These are phyloP conservation scores for Tachysurus fulvidraco DNA, from an alignment of 2,113 vertebrate genomes.

Conservation along the genomic window DNA sequence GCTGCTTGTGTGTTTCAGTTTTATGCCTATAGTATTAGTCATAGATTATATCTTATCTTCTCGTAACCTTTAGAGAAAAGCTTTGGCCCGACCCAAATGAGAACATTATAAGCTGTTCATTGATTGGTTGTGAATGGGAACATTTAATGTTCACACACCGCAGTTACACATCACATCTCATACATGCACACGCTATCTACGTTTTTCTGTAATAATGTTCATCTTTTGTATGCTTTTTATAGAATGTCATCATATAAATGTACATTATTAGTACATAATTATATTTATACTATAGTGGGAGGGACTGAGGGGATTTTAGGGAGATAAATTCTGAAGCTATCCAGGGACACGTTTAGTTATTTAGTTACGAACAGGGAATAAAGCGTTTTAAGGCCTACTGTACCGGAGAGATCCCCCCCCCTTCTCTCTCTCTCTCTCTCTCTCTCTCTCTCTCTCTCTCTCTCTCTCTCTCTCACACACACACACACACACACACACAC, in stretches of 20 bases:
- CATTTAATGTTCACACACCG: background rate
- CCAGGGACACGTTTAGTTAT: background rate
- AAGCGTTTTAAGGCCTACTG: slow-evolving; percentile 22
- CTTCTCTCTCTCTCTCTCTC: background rate
- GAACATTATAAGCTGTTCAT: background rate
- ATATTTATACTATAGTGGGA: background rate
- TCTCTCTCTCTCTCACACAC: background rate
- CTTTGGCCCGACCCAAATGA: background rate
- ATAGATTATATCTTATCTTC: background rate
- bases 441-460: background rate
- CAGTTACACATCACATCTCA: background rate
- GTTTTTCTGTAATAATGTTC: background rate
- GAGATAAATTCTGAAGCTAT: background rate
- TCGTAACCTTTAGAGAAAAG: background rate
- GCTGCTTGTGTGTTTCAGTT: background rate
- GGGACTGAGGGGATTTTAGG: background rate
- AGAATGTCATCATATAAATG: background rate
- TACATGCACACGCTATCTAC: too few relatives aligned
- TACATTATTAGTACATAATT: too few relatives aligned
- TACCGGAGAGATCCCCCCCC: background rate
- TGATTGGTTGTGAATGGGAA: background rate
- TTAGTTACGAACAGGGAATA: slow-evolving; percentile 9
- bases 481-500: slow-evolving; percentile 16
- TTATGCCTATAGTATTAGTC: background rate
- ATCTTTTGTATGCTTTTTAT: background rate